These are phyloP conservation scores for Sweltsa coloradensis DNA, from an alignment of 1,140 invertebrate genomes.

Conservation along the genomic window DNA sequence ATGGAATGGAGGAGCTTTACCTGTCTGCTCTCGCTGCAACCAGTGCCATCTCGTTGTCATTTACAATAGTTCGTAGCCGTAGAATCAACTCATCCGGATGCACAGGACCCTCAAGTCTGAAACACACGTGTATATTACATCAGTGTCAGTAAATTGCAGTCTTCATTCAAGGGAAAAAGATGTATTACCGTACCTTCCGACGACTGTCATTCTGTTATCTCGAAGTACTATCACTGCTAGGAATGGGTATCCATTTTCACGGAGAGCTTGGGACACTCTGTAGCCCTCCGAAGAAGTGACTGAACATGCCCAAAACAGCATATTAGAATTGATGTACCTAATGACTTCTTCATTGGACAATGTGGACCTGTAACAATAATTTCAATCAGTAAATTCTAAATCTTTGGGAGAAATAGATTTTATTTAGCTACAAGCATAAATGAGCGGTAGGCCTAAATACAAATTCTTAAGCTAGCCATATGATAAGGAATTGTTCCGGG, in stretches of 20 bases:
- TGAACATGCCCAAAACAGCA: constrained; percentile 88
- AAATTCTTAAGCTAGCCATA: no score
- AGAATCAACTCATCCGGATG: constrained; percentile 52
- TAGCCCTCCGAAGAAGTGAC: constrained; percentile 81
- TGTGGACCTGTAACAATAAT: constrained; percentile 47
- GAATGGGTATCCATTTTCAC: constrained; percentile 72
- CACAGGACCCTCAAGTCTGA: constrained; percentile 67
- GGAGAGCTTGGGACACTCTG: constrained; percentile 70
- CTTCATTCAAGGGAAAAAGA: constrained; percentile 1
- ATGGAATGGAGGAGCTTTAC: no score
- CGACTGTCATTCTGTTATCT: constrained; percentile 84
- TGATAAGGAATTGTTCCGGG: no score
- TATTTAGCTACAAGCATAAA: no score
- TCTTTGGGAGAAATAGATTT: no score
- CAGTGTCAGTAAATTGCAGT: not conserved
- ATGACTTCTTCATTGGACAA: constrained; percentile 59
- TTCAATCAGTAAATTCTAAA: constrained; percentile 18
- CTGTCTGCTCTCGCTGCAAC: constrained; percentile 76
- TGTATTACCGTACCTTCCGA: constrained; percentile 36
- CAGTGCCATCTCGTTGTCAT: constrained; percentile 78
- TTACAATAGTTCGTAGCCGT: constrained; percentile 59
- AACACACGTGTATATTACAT: constrained; percentile 13
- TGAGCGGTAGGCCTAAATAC: no score
- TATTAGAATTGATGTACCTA: constrained; percentile 69
- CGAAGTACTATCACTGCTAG: constrained; percentile 78